phyloP scores from a whole-genome alignment of 2,113 vertebrate genomes.

The Gymnorhina tibicen region DNA sequence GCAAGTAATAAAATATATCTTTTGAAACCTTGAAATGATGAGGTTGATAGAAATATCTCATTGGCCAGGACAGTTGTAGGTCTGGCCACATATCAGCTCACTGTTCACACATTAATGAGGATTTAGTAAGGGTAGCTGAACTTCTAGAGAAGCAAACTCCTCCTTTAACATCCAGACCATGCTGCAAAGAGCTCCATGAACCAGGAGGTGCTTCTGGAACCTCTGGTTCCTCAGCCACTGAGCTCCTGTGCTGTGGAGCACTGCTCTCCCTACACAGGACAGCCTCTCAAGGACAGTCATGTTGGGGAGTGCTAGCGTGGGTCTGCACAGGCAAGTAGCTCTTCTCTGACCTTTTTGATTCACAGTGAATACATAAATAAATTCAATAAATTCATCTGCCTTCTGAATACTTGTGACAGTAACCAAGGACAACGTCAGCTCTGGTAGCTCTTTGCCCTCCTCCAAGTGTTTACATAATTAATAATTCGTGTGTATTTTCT shows the following conservation, averaged over 20 bases:
- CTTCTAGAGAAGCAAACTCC: not conserved
- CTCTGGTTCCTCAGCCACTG: not conserved
- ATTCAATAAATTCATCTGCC: not conserved
- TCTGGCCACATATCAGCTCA: not conserved
- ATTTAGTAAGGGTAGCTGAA: not conserved
- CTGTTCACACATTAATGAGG: not conserved
- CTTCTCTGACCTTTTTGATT: not conserved
- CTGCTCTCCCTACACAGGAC: not conserved
- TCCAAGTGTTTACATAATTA: not conserved
- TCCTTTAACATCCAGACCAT: not conserved
- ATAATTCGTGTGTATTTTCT: not conserved
- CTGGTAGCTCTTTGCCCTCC: not conserved
- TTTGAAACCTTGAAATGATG: not conserved
- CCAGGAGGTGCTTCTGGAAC: not conserved
- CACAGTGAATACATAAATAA: not conserved
- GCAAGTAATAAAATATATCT: not conserved
- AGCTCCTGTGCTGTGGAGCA: not conserved
- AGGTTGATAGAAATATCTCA: not conserved
- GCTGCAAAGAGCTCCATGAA: not conserved
- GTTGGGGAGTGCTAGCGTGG: not conserved
- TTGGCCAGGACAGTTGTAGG: accelerated
- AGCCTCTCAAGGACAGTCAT: accelerated
- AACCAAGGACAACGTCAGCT: not conserved
- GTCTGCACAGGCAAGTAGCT: not conserved
- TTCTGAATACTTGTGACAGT: not conserved